Base-by-base conservation (phyloP, 2,888 invertebrate genomes). In the Cerceris ruficornis region DNA sequence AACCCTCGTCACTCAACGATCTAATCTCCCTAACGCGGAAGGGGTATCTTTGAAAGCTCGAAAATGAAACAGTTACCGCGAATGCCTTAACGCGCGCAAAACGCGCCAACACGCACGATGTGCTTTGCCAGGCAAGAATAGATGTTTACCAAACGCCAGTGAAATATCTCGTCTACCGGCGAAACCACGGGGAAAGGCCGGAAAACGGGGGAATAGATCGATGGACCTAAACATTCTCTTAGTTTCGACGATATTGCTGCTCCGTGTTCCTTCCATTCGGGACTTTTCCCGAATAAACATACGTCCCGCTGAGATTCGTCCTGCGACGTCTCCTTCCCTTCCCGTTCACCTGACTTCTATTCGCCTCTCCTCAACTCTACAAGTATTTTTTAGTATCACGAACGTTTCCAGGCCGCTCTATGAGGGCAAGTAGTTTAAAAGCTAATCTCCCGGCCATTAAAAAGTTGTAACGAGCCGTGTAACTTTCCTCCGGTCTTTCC, bases 241-340 rank as follows among this genome's bases (percentile, higher is more conserved):
- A 58, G 72, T 80, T 67, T 74, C 76, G 80, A 77, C 78, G 79
- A 81, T 81, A 80, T 80, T 78, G 80, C 69, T 75, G 75, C 73
- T 78, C 75, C 65, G 78, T 69, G 69, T 78, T 73, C 64, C 80
- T 55, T 13, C n/a, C 13, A 52, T 11, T 7, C 52, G 7, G 8
- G 7, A 11, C 11, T 70, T 70, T 66, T 54, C 62, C 68, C 64
- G 70, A 71, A 61, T 70, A 78, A 78, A 75, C 77, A 78, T 71
- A 75, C 69, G 75, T 64, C 52, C n/a, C 52, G 28, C 28, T 66
- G 46, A 11, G 50, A 50, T 13, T 50, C 13, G 6, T 13, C 2
- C n/a, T 46, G 9, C 61, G 61, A 39, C 17, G 55, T 69, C 41
- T n/a, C 17, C 15, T 57, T n/a, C 14, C 15, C 7, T 28, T 11